Base-by-base conservation (phyloP, 2,797 vertebrate genomes). In the Syncerus caffer region DNA sequence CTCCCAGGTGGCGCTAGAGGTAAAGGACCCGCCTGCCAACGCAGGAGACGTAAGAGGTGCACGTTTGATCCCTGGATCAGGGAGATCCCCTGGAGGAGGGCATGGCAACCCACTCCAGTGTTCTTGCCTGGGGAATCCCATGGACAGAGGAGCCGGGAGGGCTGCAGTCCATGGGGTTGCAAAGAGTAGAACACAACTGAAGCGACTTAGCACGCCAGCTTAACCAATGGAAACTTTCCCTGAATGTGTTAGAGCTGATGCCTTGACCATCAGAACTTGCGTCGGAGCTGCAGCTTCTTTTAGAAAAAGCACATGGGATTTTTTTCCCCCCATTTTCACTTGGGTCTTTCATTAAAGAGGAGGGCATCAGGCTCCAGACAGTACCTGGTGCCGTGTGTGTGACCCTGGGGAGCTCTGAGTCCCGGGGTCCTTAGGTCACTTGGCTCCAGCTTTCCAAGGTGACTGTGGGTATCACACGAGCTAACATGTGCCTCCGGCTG, bases 161-260 rank as follows among this genome's bases (percentile, higher is more conserved):
- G 34, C 34, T 71, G 64, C n/a, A 23, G 64, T 23, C 64, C 64
- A 23, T 3, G 1, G 64, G 64, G 34, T 0, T 6, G 34, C 2
- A 6, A 21, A 12, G 34, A 38, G 64, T 23, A 3, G 64, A 23
- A 23, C 64, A 38, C 0, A 19, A 12, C n/a, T 38, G 64, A 38
- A 6, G 64, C 1, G 17, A 12, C 64, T 38, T 23, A 23, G 64
- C 64, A 12, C 0, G 19, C 64, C 34, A 38, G 64, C 64, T 12
- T 23, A 38, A 29, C 42, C 16, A 1, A 6, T 3, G 4, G 2
- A 16, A 4, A 1, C 34, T 7, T 10, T 4, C 15, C 62, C 86
- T 8, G 0, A 0, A 0, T 34, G 1, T 7, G 0, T n/a, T 0
- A 4, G 6, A n/a, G 23, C 67, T 2, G 23, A 23, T 2, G 7